These are phyloP conservation scores for Drosophila hydei DNA, from an alignment of 1,140 invertebrate species.

Conservation along the genomic window DNA sequence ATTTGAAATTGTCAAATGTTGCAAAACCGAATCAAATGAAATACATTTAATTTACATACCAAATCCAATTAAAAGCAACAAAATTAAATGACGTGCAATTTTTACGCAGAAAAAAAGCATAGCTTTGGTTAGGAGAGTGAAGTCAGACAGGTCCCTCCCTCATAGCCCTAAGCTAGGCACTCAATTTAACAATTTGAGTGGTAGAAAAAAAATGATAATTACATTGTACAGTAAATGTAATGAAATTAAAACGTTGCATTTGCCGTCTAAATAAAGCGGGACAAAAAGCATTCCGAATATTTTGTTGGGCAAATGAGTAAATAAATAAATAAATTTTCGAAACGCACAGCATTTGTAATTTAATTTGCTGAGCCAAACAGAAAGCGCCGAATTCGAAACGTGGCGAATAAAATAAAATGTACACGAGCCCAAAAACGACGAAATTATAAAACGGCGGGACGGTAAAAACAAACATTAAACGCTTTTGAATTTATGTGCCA, in stretches of 20 bases:
- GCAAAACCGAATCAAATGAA: slow-evolving; percentile 37
- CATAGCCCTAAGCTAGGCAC: slow-evolving; percentile 12
- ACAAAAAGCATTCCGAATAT: slow-evolving; percentile 17
- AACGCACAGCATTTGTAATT: slow-evolving; percentile 58
- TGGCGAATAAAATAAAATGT: slow-evolving; percentile 59
- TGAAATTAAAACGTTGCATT: slow-evolving; percentile 77
- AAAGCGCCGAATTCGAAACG: slow-evolving; percentile 40
- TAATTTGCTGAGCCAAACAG: slow-evolving; percentile 72
- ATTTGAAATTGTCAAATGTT: slow-evolving; percentile 21
- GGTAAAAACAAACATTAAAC: slow-evolving; percentile 75
- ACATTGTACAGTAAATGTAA: slow-evolving; percentile 61
- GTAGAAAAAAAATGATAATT: slow-evolving; percentile 45
- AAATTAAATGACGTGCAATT: slow-evolving; percentile 52
- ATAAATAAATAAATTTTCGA: slow-evolving; percentile 67
- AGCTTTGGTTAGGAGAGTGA: not conserved
- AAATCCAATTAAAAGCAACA: slow-evolving; percentile 65
- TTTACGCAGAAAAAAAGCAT: not conserved
- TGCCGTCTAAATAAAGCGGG: slow-evolving; percentile 44
- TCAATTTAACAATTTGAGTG: slow-evolving; percentile 54
- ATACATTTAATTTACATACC: slow-evolving; percentile 57
- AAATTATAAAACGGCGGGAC: slow-evolving; percentile 55
- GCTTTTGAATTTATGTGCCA: slow-evolving; percentile 70
- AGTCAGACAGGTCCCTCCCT: not conserved
- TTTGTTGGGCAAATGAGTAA: slow-evolving; percentile 52
- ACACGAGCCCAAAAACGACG: slow-evolving; percentile 36